Evolutionary conservation across 2,888 invertebrate genomes (phyloP).

Genomic region (Drosophila neutralis): DNA sequence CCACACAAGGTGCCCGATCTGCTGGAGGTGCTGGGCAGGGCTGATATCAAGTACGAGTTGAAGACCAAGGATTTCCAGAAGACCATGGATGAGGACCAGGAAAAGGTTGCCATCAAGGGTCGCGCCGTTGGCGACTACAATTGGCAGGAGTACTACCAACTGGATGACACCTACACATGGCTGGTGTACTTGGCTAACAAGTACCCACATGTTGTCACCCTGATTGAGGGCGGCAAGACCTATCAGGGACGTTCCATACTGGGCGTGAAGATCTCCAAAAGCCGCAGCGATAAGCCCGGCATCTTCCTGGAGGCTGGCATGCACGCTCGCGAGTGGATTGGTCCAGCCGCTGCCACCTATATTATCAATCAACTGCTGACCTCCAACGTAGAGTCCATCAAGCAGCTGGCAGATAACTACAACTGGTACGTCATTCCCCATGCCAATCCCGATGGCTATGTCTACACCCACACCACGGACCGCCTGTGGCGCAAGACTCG

Average conservation of each 20-base stretch:
- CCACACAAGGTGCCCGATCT: conserved; percentile 82
- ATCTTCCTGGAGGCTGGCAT: conserved; percentile 88
- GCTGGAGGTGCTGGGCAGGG: conserved; percentile 61
- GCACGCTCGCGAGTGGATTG: conserved; percentile 91
- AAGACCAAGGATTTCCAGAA: conserved; percentile 84
- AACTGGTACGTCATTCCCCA: conserved; percentile 92
- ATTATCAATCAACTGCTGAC: conserved; percentile 87
- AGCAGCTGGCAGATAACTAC: conserved; percentile 86
- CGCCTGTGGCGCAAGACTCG: conserved; percentile 89
- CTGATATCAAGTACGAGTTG: conserved; percentile 85
- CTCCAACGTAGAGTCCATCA: conserved; percentile 85
- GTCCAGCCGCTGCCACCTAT: conserved; percentile 88
- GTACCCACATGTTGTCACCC: conserved; percentile 85
- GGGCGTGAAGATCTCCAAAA: conserved; percentile 86
- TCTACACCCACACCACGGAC: conserved; percentile 86
- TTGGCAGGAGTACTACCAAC: conserved; percentile 80
- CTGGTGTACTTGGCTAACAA: conserved; percentile 86
- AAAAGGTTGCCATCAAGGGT: conserved; percentile 59
- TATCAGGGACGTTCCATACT: conserved; percentile 88
- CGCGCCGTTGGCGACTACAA: conserved; percentile 59
- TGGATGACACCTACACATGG: conserved; percentile 86
- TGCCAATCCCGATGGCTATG: conserved; percentile 92
- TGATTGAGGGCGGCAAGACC: conserved; percentile 86
- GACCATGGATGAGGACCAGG: conserved; percentile 70
- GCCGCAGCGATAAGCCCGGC: conserved; percentile 85